phyloP scores from a whole-genome alignment of 2,113 vertebrate genomes.

The Naja naja region DNA sequence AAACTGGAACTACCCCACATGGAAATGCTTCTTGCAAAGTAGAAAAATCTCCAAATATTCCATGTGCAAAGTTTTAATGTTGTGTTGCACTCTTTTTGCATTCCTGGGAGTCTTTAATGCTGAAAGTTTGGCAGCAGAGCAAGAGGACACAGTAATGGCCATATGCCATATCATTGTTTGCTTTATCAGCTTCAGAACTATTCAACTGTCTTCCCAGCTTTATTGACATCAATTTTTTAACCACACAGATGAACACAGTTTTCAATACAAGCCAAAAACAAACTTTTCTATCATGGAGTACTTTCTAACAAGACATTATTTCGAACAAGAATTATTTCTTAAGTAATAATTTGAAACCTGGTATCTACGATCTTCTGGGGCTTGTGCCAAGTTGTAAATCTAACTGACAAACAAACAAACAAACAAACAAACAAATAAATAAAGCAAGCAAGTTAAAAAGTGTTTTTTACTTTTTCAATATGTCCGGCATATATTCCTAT shows the following conservation, averaged over 20 bases:
- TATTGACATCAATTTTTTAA: slow-evolving; percentile 52
- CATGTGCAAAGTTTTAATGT: slow-evolving; percentile 57
- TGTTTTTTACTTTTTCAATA: background rate
- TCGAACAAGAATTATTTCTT: background rate
- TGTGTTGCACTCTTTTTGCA: slow-evolving; percentile 10
- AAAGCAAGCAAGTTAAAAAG: background rate
- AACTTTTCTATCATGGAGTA: slow-evolving; percentile 26
- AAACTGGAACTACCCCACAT: background rate
- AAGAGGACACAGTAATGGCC: slow-evolving; percentile 50
- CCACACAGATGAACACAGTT: slow-evolving; percentile 34
- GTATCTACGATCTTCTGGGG: background rate
- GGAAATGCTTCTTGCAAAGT: slow-evolving; percentile 40
- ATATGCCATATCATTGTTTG: slow-evolving; percentile 20
- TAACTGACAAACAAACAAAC: background rate
- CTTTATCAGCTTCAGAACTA: slow-evolving; percentile 60
- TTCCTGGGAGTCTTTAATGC: slow-evolving; percentile 54
- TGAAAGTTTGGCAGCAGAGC: slow-evolving; percentile 46
- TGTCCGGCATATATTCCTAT: background rate
- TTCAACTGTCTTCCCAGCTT: slow-evolving; percentile 48
- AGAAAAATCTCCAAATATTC: slow-evolving; percentile 60
- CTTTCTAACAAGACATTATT: background rate
- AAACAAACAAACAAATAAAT: background rate
- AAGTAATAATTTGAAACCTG: background rate
- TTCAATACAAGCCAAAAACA: slow-evolving; percentile 36
- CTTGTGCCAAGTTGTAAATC: background rate